Evolutionary conservation across 2,888 invertebrate species (phyloP).

Genomic region (Stenotaenia linearis): DNA sequence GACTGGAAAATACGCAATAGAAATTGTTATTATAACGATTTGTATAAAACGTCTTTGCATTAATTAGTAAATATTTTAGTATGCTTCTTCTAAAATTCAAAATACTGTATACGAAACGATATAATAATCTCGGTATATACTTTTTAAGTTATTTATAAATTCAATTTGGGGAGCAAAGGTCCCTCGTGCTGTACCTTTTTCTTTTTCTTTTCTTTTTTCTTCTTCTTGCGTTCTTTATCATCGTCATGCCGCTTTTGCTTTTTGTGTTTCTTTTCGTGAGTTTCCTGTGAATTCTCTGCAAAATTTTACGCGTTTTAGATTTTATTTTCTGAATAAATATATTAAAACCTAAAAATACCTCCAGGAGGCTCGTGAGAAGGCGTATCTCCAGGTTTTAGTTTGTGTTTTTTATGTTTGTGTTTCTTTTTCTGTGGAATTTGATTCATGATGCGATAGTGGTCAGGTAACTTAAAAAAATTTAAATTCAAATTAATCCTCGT

Average conservation of each 20-base stretch:
- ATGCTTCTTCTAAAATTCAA: conserved; percentile 2
- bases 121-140: background rate
- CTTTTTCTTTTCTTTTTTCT: conserved; percentile 91
- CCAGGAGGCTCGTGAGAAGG: conserved; percentile 40
- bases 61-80: conserved; percentile 3
- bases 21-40: background rate
- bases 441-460: conserved; percentile 88
- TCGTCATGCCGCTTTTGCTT: conserved; percentile 90
- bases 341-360: conserved; percentile 33
- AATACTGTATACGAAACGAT: background rate
- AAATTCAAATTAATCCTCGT: background rate
- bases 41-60: background rate
- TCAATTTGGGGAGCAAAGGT: conserved; percentile 27
- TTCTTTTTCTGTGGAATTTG: conserved; percentile 87
- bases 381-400: conserved; percentile 42
- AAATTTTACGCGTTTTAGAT: background rate
- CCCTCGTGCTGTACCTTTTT: conserved; percentile 58
- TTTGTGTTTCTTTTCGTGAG: conserved; percentile 91
- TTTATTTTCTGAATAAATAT: background rate
- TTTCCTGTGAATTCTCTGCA: conserved; percentile 55
- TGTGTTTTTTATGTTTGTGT: conserved; percentile 92
- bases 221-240: conserved; percentile 84
- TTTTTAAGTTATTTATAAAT: background rate
- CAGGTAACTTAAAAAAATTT: conserved; percentile 63
- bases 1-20: background rate